Evolutionary conservation across 2,113 vertebrate genomes (phyloP), one percentile per base, ranked within the genome.

Genomic region (Pygoscelis adeliae): DNA sequence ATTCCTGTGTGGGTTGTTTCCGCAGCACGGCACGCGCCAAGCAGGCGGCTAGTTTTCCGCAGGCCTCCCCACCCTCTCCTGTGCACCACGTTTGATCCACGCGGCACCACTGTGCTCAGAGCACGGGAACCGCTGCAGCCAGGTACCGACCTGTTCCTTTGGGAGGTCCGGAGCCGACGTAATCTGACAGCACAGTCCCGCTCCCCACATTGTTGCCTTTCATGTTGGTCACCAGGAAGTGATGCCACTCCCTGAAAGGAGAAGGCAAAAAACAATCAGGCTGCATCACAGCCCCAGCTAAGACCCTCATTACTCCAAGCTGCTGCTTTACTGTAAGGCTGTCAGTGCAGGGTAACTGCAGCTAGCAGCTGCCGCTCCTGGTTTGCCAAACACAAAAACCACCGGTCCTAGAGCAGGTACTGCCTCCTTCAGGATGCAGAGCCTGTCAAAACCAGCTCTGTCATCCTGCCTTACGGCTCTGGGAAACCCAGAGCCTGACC

Each of bases 181-280:
- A 99, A 95, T 99, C 99, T 0, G 99, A 99, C 95, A 99, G 98
- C 82, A 99, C 98, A 0, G 96, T 97, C 29, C 99, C 99, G 1
- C 98, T 99, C 63, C 97, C 95, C 59, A 99, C 96, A 1, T 99
- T 95, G 3, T 98, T 99, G n/a, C 99, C 99, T 72, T 99, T 99
- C 99, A 99, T 99, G 98, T 99, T 99, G 95, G 99, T 98, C 89
- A 99, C 98, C 92, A 99, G 96, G 74, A 99, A 99, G 93, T 99
- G 99, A 81, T 99, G 99, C 99, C 99, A 99, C 66, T 99, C 99
- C 96, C 99, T 99, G 65, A 5, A 50, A 44, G 14, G 7, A 90
- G 8, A 74, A 15, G 13, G 52, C 29, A 85, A 19, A 76, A 36
- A 15, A 0, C 15, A 18, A 3, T 36, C 26, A 40, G 20, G 25